Evolutionary conservation across 1,140 invertebrate species (phyloP).

Genomic region (Saccostrea glomerata): DNA sequence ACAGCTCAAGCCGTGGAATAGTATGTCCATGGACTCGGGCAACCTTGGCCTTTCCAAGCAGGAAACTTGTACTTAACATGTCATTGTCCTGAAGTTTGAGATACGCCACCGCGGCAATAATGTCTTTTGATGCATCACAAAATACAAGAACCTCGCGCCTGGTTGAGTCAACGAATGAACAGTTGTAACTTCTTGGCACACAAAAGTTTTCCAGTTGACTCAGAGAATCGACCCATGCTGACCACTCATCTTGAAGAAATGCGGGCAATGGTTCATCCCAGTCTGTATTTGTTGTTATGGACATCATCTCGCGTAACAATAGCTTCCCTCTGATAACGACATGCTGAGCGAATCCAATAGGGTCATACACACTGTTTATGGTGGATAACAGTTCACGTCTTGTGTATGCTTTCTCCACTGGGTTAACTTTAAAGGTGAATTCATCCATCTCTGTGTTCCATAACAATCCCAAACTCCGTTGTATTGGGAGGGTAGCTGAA

Average conservation of each 20-base stretch:
- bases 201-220: constrained; percentile 28
- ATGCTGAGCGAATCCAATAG: constrained; percentile 49
- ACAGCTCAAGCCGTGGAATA: constrained; percentile 56
- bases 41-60: constrained; percentile 54
- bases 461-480: constrained; percentile 58
- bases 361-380: constrained; percentile 58
- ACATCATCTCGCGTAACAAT: constrained; percentile 43
- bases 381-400: constrained; percentile 48
- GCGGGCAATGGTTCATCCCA: constrained; percentile 54
- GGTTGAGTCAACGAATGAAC: not conserved
- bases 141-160: not conserved
- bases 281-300: not conserved
- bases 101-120: constrained; percentile 52
- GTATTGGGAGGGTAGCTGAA: constrained; percentile 48
- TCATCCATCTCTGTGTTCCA: constrained; percentile 58
- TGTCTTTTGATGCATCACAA: not conserved
- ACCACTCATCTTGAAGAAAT: constrained; percentile 30
- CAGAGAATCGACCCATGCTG: not conserved
- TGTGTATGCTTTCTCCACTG: constrained; percentile 52
- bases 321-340: constrained; percentile 47
- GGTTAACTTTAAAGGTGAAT: constrained; percentile 55
- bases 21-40: constrained; percentile 48
- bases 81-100: not conserved
- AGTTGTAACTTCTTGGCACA: constrained; percentile 23
- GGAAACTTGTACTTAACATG: constrained; percentile 6